A percentile compares a stretch with the other conserved stretches of the same genome.
Evolutionary conservation across 2,888 invertebrate genomes (phyloP).

Genomic region (Rhamnusium bicolor): DNA sequence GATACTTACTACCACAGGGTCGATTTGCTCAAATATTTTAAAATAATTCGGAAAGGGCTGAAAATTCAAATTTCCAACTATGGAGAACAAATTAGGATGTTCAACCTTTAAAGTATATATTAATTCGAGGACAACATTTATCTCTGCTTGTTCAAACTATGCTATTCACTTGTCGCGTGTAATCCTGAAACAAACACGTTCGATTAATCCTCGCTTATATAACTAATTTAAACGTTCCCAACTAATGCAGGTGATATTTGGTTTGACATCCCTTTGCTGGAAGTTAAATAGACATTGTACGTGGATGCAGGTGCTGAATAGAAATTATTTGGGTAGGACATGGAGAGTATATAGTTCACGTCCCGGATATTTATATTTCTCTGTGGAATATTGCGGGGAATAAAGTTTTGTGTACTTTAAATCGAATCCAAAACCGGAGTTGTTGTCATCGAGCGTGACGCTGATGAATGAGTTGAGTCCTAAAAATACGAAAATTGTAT

Average conservation of each 20-base stretch:
- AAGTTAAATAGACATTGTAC: slow-evolving; percentile 21
- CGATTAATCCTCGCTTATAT: slow-evolving; percentile 12
- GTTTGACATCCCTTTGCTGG: background rate
- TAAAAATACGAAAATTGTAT: too few species aligned
- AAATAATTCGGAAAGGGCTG: too few species aligned
- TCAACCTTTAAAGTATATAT: too few species aligned
- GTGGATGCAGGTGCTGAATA: background rate
- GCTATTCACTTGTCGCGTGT: background rate
- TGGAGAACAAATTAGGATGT: too few species aligned
- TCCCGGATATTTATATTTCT: background rate
- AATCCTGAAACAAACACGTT: background rate
- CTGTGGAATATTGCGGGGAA: background rate
- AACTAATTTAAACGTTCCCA: slow-evolving; percentile 15
- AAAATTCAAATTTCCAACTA: too few species aligned
- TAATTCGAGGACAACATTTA: too few species aligned
- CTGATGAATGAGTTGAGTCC: too few species aligned
- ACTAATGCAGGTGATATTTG: slow-evolving; percentile 13
- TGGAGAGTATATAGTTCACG: background rate
- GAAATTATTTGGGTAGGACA: background rate
- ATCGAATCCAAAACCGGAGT: too few species aligned
- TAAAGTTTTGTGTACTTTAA: too few species aligned
- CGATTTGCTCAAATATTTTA: too few species aligned
- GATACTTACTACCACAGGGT: too few species aligned
- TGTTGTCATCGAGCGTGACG: too few species aligned
- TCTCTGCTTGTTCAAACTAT: background rate